Evolutionary conservation across 2,888 invertebrate genomes (phyloP), one percentile per base, ranked within the genome.

Genomic region (Rhodophaea formosa): DNA sequence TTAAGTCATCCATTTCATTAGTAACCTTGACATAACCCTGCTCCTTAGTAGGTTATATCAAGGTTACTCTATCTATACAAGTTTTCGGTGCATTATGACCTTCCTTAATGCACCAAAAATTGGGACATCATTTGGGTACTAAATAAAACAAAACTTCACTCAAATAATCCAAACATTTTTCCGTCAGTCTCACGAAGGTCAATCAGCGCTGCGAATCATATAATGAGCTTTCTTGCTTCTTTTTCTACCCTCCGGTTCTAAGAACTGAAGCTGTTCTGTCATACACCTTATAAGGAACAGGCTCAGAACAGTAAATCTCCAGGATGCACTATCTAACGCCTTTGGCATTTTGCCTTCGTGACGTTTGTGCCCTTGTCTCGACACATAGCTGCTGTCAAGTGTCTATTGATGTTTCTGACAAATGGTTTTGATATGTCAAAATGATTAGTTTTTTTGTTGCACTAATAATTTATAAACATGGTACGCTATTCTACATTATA

Each of bases 181-280:
- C 23, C 2, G 23, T 23, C 23, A 23, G 5, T 23, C 23, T 23
- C 23, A 39, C 12, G 3, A 39, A 15, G 16, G 47, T 29, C 14
- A 47, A 29, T 47, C 14, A 29, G n/a, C 30, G n/a, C 12, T 30
- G 47, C 14, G 3, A 29, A 46, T 46, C 17, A 12, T 46, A 29
- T n/a, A 46, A 47, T 29, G n/a, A 14, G 67, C 23, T 67, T 71
- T 70, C 54, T 67, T 62, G 65, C 65, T 59, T 59, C 62, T 62
- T 65, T 59, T 56, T 55, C 47, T 29, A 29, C 29, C 5, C 23
- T 47, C 7, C 17, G 12, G 12, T 46, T 23, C 46, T 46, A 29
- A 30, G 47, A 47, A 30, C 23, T 47, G 14, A 39, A 3, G n/a
- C 23, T 17, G 5, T 46, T 46, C 12, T 46, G 23, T 46, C 46